A percentile compares a stretch with the other conserved stretches of the same genome.
Evolutionary conservation across 2,797 vertebrate species (phyloP).

Genomic region (Acanthurus lineatus): DNA sequence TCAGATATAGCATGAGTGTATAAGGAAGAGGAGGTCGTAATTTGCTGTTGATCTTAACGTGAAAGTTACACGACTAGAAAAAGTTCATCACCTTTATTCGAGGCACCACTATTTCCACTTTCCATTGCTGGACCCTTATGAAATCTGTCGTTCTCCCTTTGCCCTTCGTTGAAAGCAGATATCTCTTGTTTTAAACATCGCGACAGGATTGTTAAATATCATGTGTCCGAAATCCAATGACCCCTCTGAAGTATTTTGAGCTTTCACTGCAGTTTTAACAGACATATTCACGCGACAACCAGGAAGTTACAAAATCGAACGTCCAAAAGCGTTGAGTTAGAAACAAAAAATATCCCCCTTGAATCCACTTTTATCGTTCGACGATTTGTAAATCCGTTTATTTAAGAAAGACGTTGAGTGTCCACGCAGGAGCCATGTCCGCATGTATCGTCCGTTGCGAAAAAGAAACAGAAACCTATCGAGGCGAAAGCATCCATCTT

Average conservation of each 20-base stretch:
- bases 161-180: conserved; percentile 39
- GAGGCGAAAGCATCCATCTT: conserved; percentile 78
- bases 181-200: conserved; percentile 42
- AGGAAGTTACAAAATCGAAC: conserved; percentile 75
- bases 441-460: not conserved
- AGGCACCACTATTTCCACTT: conserved; percentile 66
- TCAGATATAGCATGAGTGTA: rapidly evolving
- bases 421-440: rapidly evolving
- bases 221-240: not conserved
- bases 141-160: conserved; percentile 47
- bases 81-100: conserved; percentile 72
- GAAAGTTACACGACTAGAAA: conserved; percentile 38
- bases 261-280: conserved; percentile 43
- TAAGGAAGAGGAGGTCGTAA: not conserved
- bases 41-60: not conserved
- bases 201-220: not conserved
- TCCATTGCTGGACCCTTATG: conserved; percentile 75
- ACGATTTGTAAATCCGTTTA: rapidly evolving
- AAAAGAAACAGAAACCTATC: conserved; percentile 85
- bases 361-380: not conserved
- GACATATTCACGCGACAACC: conserved; percentile 66
- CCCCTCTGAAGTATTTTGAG: conserved; percentile 7
- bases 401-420: rapidly evolving
- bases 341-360: not conserved
- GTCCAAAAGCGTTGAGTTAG: conserved; percentile 1